Base-by-base conservation (phyloP, 2,888 invertebrate species). In the Pterobdella sp. region DNA sequence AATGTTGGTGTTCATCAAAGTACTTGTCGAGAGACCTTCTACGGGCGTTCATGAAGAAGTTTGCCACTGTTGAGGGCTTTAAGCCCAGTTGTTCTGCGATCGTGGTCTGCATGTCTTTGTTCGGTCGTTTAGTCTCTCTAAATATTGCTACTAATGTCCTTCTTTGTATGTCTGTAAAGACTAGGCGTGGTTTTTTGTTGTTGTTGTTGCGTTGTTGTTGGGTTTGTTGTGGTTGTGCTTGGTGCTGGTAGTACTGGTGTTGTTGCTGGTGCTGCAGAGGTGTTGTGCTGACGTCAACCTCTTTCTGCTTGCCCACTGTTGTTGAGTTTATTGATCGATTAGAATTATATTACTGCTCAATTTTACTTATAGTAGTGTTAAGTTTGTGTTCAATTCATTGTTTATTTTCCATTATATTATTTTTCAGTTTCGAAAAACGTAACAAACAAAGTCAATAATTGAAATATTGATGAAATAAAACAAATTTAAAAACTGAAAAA, bases 81-180 rank as follows among this genome's bases (percentile, higher is more conserved):
- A 97, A 87, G 77, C 96, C 95, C 80, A 97, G 87, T 84, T 97
- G 96, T 79, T 96, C 88, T 37, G 96, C 95, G 86, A 97, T 97
- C 81, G 96, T 96, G 81, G 95, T 94, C 87, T 97, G 96, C 96
- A 97, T 97, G 87, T 97, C 97, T 87, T 97, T 97, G 79, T 94
- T 94, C 80, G 97, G 96, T 85, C 97, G 88, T 85, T 96, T 96
- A 76, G 96, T 97, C 88, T 97, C 97, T 93, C 97, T 96, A 90
- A 97, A 97, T 89, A 97, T 97, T 88, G 96, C 96, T 89, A 96
- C 97, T 85, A 98, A 90, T 85, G 98, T 98, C 88, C 97, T 92
- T 85, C 98, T 90, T 88, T 98, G 98, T 83, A 98, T 92, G 88
- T 98, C 98, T 84, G 98, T 98, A 89, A 98, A 98, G 86, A 98